Base-by-base conservation (phyloP, 2,888 invertebrate species). In the Leptura quadrifasciata region DNA sequence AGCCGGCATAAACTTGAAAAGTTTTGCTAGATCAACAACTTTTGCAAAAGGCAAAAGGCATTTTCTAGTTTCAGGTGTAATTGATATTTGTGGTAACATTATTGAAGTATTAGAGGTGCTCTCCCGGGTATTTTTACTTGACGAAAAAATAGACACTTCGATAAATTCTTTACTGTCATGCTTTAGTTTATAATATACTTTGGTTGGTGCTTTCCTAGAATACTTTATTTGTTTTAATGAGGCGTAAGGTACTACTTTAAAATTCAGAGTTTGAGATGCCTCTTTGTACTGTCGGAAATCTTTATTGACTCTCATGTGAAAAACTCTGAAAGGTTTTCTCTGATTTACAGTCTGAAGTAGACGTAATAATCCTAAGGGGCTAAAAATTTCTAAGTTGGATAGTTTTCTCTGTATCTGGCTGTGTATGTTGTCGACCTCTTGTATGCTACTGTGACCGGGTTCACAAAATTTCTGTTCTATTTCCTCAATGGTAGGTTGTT, bases 391-490 rank as follows among this genome's bases (percentile, higher is more conserved):
- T 17, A 54, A 17, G 54, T 54, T 54, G n/a, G 3, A 17, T 54
- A 54, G 18, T n/a, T 54, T 17, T 54, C 17, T 6, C 18, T 54
- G 17, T 17, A 54, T 54, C 18, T 54, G n/a, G 18, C 54, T 54
- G 18, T 54, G 54, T 54, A 54, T 18, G 18, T n/a, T 17, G 18
- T 54, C 54, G 17, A 54, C 18, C 18, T 54, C 54, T 54, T 54
- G 54, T 18, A 52, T 54, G n/a, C 8, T n/a, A 12, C 54, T 18
- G n/a, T 54, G 54, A n/a, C 54, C 54, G 5, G 17, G 54, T n/a
- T 54, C 54, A 54, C 17, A 54, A 54, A n/a, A 54, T 17, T 17
- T 54, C 35, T 54, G 54, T 17, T n/a, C 18, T 54, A 54, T 54
- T 54, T 54, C 54, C 18, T 54, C 54, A 54, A 54, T 18, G n/a